A percentile compares a stretch with the other conserved stretches of the same genome.
Evolutionary conservation across 2,113 vertebrate genomes (phyloP).

Genomic region (Ptyas mucosa): DNA sequence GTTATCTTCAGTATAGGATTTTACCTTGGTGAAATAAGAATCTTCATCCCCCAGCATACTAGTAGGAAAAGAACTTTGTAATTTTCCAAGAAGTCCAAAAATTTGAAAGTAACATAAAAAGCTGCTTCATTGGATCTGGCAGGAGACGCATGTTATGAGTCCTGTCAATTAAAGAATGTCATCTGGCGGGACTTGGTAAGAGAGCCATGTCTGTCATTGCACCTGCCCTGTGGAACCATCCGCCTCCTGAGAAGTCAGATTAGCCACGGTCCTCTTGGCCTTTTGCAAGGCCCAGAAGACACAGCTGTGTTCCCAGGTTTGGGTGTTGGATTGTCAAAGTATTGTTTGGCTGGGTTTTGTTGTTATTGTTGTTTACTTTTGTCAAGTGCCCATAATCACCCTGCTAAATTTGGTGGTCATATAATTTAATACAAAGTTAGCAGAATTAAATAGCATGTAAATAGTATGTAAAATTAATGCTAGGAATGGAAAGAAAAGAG

Average conservation of each 20-base stretch:
- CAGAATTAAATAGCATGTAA: slow-evolving; percentile 4
- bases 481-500: slow-evolving; percentile 55
- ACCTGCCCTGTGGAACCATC: not conserved
- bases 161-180: not conserved
- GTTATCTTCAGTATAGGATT: not conserved
- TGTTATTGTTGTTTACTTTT: not conserved
- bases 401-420: not conserved
- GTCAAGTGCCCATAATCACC: not conserved
- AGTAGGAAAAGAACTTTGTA: not conserved
- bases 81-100: not conserved
- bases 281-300: not conserved
- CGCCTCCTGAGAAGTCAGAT: not conserved
- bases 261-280: not conserved
- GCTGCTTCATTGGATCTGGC: not conserved
- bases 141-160: not conserved
- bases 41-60: not conserved
- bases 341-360: not conserved
- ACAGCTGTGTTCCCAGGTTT: not conserved
- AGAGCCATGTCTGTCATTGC: not conserved
- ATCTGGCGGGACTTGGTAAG: not conserved
- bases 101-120: not conserved
- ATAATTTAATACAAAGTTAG: not conserved
- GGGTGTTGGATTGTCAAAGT: not conserved
- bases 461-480: slow-evolving; percentile 47
- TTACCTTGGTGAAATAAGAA: too few relatives aligned